phyloP scores from a whole-genome alignment of 2,113 vertebrate species.

The Sinocyclocheilus anophthalmus region DNA sequence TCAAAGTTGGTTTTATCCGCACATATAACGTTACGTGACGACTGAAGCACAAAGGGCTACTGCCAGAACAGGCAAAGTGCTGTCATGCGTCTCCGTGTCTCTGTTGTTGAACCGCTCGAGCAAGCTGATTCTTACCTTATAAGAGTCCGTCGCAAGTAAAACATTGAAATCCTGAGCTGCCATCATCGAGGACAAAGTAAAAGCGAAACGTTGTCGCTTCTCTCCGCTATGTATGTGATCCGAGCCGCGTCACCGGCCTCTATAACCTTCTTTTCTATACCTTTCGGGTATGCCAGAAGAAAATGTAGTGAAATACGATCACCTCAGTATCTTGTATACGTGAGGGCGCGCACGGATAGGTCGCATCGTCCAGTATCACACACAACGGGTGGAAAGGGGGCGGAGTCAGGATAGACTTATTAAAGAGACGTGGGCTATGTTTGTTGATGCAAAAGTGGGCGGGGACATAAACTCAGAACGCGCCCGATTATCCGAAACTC shows the following conservation, averaged over 20 bases:
- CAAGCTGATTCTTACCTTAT: slow-evolving; percentile 69
- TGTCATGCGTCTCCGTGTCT: neutral
- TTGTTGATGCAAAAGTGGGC: neutral
- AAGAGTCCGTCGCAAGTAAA: slow-evolving; percentile 76
- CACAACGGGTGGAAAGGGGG: slow-evolving; percentile 9
- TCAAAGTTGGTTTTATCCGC: neutral
- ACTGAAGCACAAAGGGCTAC: neutral
- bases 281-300: neutral
- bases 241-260: neutral
- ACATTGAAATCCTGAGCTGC: slow-evolving; percentile 76
- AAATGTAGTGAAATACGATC: neutral
- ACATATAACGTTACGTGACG: neutral
- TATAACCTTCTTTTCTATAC: neutral
- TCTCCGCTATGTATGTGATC: slow-evolving; percentile 34
- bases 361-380: slow-evolving; percentile 28
- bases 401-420: neutral
- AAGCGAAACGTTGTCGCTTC: slow-evolving; percentile 7
- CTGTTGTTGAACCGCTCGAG: neutral
- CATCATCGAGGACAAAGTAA: slow-evolving; percentile 59
- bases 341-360: neutral
- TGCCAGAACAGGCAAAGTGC: neutral
- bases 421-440: neutral
- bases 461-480: neutral
- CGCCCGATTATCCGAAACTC: neutral
- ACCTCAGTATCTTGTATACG: neutral